Evolutionary conservation across 2,113 vertebrate species (phyloP), one percentile per base, ranked within the genome.

Genomic region (Silurus glanis): DNA sequence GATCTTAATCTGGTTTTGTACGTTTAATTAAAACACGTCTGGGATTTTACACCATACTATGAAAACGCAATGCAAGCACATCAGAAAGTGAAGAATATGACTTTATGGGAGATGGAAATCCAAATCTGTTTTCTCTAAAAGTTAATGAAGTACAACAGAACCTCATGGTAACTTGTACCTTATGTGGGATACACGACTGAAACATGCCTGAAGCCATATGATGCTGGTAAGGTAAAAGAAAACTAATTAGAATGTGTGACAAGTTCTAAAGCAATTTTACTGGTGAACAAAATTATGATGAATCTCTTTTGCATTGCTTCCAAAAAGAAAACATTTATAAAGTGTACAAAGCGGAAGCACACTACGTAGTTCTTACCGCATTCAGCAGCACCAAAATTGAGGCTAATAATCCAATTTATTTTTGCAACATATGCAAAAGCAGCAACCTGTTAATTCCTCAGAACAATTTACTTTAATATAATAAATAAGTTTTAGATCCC

Each of bases 241-340:
- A 74, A 72, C 56, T 88, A 80, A 88, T 88, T 66, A 80, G 49
- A 80, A 74, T 83, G 82, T 78, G 28, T 82, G 80, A 6, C 56
- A 80, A 88, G 47, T 47, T 80, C 81, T 83, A 64, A 86, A 80
- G 84, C 47, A 80, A 49, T 80, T 86, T 92, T 91, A 93, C 59
- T 87, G 85, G 56, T 67, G 90, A 89, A 89, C 93, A 93, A 94
- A 93, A 92, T 75, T 91, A 88, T 92, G 92, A 91, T 88, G 69
- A 88, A 88, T 90, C 87, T 87, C 49, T 72, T 82, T 82, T 56
- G 21, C 49, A 51, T 56, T 16, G 47, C 88, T 23, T 23, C 8
- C 17, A 25, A 23, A 80, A 61, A 61, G 61, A 61, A 58, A 51
- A 21, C 37, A 13, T 3, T 71, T 71, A 71, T 45, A 71, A 71